Evolutionary conservation across 2,113 vertebrate species (phyloP).

Genomic region (Nesogale talazaci): DNA sequence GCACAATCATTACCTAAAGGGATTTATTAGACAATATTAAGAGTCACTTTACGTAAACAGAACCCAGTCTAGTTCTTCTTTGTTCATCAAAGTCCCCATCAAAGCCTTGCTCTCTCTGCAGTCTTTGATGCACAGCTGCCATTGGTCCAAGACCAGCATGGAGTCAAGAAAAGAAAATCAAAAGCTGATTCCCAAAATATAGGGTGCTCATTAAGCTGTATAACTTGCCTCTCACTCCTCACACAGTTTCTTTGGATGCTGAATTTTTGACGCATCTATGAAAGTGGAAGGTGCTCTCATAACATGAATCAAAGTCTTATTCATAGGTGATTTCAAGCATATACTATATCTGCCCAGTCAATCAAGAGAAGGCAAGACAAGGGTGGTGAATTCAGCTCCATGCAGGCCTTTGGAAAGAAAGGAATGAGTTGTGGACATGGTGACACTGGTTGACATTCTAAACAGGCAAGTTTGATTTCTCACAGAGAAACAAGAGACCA

Average conservation of each 20-base stretch:
- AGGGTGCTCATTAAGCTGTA: background rate
- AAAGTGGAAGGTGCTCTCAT: background rate
- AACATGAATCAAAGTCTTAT: background rate
- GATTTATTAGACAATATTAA: background rate
- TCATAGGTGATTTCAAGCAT: background rate
- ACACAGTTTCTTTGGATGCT: background rate
- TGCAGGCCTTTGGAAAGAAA: background rate
- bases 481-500: background rate
- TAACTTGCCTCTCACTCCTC: background rate
- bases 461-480: background rate
- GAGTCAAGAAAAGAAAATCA: conserved; percentile 19
- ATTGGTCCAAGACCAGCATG: background rate
- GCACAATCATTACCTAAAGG: background rate
- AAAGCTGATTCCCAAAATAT: background rate
- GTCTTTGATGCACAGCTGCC: background rate
- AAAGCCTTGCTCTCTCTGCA: background rate
- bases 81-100: background rate
- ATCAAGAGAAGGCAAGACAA: background rate
- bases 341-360: background rate
- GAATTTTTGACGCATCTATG: background rate
- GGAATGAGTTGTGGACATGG: background rate
- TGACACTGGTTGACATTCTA: background rate
- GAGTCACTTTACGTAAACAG: background rate
- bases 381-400: background rate
- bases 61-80: background rate